phyloP scores from a whole-genome alignment of 2,113 vertebrate genomes.

The Gracilinanus agilis region DNA sequence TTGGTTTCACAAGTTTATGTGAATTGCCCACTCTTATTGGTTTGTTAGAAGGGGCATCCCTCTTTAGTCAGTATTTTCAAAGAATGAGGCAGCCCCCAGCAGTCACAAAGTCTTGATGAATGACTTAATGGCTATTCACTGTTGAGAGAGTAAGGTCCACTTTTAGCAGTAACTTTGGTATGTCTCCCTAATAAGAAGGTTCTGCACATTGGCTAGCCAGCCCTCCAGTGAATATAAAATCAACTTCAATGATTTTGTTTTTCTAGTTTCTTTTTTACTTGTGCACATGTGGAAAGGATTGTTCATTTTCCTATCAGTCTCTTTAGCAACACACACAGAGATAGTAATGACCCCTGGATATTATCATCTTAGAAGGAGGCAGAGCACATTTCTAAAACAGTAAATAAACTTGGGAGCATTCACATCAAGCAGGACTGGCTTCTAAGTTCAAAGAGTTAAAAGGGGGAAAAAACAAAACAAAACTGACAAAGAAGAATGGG shows the following conservation, averaged over 20 bases:
- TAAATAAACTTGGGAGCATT: conserved; percentile 7
- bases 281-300: not conserved
- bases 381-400: not conserved
- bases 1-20: conserved; percentile 43
- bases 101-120: conserved; percentile 15
- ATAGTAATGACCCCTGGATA: not conserved
- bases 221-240: conserved; percentile 25
- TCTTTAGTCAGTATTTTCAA: not conserved
- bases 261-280: not conserved
- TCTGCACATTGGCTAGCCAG: conserved; percentile 7
- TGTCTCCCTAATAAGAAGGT: not conserved
- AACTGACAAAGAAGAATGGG: conserved; percentile 35
- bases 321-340: not conserved
- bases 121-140: not conserved
- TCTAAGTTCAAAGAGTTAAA: conserved; percentile 50
- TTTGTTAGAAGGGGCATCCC: not conserved
- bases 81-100: conserved; percentile 5
- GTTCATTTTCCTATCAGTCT: not conserved
- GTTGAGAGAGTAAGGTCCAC: not conserved
- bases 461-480: conserved; percentile 30
- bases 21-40: conserved; percentile 9
- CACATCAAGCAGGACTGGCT: conserved; percentile 21
- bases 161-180: not conserved
- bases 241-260: conserved; percentile 24
- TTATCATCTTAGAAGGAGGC: conserved; percentile 9